Percentiles rank a stretch among this genome's conserved stretches.
Evolutionary conservation across 1,140 invertebrate genomes (phyloP).

Genomic region (Periplaneta americana): DNA sequence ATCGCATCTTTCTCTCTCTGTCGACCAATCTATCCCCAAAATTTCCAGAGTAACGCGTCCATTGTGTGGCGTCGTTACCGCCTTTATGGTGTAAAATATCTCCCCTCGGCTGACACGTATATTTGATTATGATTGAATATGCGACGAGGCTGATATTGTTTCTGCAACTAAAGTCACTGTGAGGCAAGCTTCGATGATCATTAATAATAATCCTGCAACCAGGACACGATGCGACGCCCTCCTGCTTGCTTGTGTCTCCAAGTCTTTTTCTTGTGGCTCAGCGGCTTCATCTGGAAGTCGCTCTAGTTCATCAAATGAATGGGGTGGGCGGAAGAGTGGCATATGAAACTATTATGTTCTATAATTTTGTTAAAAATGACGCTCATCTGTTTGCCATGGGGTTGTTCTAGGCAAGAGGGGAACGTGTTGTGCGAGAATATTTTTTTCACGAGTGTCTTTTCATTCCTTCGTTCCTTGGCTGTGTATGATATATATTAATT

Average conservation of each 20-base stretch:
- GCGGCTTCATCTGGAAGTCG: neutral
- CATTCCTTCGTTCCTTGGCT: no score
- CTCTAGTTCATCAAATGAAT: neutral
- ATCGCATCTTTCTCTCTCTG: neutral
- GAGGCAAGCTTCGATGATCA: neutral
- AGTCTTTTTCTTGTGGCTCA: neutral
- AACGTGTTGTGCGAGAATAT: no score
- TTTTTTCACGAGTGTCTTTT: no score
- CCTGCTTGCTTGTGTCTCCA: neutral
- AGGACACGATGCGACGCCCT: neutral
- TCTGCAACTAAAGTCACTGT: neutral
- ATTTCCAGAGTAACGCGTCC: neutral
- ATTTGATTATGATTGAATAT: neutral
- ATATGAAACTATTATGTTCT: no score
- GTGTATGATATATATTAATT: no score
- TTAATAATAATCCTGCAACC: neutral
- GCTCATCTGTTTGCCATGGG: no score
- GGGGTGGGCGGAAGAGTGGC: neutral
- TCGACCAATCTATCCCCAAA: neutral
- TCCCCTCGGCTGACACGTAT: neutral
- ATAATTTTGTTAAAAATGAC: no score
- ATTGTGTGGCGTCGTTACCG: neutral
- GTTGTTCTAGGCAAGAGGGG: no score
- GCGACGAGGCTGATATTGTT: neutral
- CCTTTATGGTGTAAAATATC: neutral